Percentiles rank a stretch among this genome's conserved stretches.
Evolutionary conservation across 2,888 invertebrate species (phyloP).

Genomic region (Alloplasta piceator): DNA sequence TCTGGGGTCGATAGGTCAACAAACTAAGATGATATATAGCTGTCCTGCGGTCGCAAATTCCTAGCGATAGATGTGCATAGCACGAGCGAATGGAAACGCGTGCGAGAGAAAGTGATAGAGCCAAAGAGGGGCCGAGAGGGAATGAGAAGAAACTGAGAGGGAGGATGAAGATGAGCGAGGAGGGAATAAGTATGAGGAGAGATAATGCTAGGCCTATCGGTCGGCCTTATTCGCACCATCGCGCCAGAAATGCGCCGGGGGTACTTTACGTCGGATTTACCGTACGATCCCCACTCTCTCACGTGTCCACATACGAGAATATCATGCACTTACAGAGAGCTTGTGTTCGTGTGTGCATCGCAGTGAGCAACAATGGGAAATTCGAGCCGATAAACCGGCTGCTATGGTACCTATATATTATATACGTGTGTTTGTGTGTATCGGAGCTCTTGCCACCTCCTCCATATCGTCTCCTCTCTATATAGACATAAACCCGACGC

Average conservation of each 20-base stretch:
- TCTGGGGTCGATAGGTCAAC: conserved; percentile 64
- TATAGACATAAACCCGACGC: conserved; percentile 53
- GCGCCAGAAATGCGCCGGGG: conserved; percentile 49
- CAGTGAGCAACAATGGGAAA: conserved; percentile 65
- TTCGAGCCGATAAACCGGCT: conserved; percentile 65
- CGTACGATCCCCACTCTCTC: conserved; percentile 47
- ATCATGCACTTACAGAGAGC: no score
- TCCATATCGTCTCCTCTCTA: conserved; percentile 28
- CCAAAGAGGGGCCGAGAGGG: conserved; percentile 40
- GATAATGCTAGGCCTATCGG: conserved; percentile 66
- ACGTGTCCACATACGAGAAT: conserved; percentile 10
- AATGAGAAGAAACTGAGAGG: conserved; percentile 33
- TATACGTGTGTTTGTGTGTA: conserved; percentile 10
- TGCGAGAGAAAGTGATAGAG: conserved; percentile 40
- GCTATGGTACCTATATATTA: conserved; percentile 34
- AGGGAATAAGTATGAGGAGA: conserved; percentile 54
- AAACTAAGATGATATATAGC: conserved; percentile 55
- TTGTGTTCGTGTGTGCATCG: conserved; percentile 50
- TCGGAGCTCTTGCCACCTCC: conserved; percentile 35
- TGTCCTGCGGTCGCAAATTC: conserved; percentile 38
- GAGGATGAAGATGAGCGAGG: conserved; percentile 53
- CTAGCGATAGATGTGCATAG: not conserved
- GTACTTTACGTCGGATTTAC: conserved; percentile 65
- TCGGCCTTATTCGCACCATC: conserved; percentile 69
- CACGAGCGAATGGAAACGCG: conserved; percentile 40